Conservation (phyloP, 2,888 invertebrate species). For the Lamproptera curius region DNA sequence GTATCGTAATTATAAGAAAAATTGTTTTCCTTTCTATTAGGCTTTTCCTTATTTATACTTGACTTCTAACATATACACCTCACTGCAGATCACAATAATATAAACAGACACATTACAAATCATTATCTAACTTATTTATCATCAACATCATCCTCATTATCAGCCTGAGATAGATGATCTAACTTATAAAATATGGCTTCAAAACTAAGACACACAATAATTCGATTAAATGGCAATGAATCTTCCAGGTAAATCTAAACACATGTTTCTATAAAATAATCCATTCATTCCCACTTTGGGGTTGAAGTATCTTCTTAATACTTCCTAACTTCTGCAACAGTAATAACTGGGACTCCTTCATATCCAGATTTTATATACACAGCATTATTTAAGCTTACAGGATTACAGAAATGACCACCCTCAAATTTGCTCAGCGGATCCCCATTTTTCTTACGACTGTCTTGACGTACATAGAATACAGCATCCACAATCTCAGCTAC, state of each 20-base stretch:
- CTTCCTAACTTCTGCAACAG: conserved; percentile 89
- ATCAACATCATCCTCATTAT: no score
- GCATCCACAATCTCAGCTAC: conserved; percentile 93
- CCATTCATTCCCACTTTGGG: conserved; percentile 79
- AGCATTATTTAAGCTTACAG: conserved; percentile 75
- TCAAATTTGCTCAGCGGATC: conserved; percentile 84
- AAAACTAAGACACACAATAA: no score
- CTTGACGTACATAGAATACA: conserved; percentile 88
- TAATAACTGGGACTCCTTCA: conserved; percentile 84
- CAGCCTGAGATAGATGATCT: no score
- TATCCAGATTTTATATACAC: conserved; percentile 78
- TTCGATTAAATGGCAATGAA: conserved; percentile 49
- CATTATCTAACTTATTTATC: no score
- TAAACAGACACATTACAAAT: no score
- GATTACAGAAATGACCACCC: conserved; percentile 81
- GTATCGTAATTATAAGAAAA: no score
- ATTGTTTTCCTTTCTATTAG: no score
- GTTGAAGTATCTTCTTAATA: conserved; percentile 84
- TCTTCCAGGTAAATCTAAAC: conserved; percentile 56
- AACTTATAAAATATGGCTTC: no score
- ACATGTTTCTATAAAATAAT: conserved; percentile 66
- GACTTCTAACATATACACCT: no score
- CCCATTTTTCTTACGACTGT: conserved; percentile 81
- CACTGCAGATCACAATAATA: no score
- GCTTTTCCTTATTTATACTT: no score